Base-by-base conservation (phyloP, 2,888 invertebrate genomes). In the Actias luna region DNA sequence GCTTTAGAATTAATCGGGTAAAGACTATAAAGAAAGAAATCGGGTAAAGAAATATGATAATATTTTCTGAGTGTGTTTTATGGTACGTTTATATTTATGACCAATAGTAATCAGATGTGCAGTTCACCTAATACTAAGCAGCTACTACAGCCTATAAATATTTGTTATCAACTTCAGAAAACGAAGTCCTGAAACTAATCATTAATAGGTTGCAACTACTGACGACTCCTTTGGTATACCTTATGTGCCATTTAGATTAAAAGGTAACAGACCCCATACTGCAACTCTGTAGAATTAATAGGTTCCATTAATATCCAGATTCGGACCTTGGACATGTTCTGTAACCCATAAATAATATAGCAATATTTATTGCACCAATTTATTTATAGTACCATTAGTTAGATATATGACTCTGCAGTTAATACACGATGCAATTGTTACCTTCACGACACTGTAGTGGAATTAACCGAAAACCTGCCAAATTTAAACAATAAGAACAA, bases 401-500 rank as follows among this genome's bases (percentile, higher is more conserved):
- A 25, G 22, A 22, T 50, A 5, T 50, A 50, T 50, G 42, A 42
- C 42, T 42, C 18, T 8, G 0, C 42, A 18, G 8, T 39, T 39
- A 5, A 39, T 8, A 5, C 16, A 29, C 16, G 29, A n/a, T 29
- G n/a, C 5, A 55, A n/a, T 29, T n/a, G n/a, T 52, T 16, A 52
- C 52, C 29, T 29, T 55, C 55, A 55, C 29, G 55, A 2, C n/a
- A n/a, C 16, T n/a, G n/a, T 29, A 27, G 55, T 55, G 29, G 55
- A 55, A 55, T 29, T 46, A 58, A 39, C 39, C 10, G 31, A 29
- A 57, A 7, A 29, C 16, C 36, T 42, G 22, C 57, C 59, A 58
- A 63, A 46, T 50, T 55, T 35, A 8, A 16, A 57, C 39, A 60
- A 63, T 39, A 57, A 29, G 29, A 29, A 63, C 46, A 63, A 58